Percentiles rank a stretch among this genome's conserved stretches.
Evolutionary conservation across 2,888 invertebrate genomes (phyloP).

Genomic region (Drosophila aldrichi): DNA sequence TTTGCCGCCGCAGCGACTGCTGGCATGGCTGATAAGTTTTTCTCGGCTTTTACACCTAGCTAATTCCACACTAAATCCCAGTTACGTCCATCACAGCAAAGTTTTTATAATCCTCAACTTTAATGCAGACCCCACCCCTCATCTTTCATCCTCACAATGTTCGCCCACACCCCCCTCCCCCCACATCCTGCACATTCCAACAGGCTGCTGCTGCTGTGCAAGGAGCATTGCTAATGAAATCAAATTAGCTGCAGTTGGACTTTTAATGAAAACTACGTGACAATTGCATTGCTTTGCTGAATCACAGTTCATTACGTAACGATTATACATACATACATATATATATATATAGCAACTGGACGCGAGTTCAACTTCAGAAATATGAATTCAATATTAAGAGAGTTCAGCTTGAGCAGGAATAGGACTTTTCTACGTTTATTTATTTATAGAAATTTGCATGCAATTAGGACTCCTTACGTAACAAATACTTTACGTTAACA

Average conservation of each 20-base stretch:
- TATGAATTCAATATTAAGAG: neutral
- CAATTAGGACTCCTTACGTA: no score
- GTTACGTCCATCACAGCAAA: slow-evolving; percentile 28
- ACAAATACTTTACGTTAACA: no score
- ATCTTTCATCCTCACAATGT: neutral
- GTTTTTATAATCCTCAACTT: slow-evolving; percentile 46
- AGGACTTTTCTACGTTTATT: no score
- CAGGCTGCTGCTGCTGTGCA: slow-evolving; percentile 7
- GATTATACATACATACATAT: neutral
- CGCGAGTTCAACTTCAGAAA: neutral
- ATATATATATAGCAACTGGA: neutral
- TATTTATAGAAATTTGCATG: no score
- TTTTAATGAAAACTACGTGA: slow-evolving; percentile 29
- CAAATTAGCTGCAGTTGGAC: slow-evolving; percentile 40
- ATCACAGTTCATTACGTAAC: slow-evolving; percentile 11
- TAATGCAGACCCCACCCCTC: slow-evolving; percentile 12
- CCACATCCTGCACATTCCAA: slow-evolving; percentile 5
- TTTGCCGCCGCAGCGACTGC: slow-evolving; percentile 17
- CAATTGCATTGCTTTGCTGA: slow-evolving; percentile 12
- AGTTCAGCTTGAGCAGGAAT: no score
- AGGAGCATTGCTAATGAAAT: slow-evolving; percentile 43
- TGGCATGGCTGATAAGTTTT: slow-evolving; percentile 45
- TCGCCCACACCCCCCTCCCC: neutral
- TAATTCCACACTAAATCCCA: slow-evolving; percentile 25
- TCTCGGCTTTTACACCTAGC: slow-evolving; percentile 27